Evolutionary conservation across 2,797 vertebrate genomes (phyloP).

Genomic region (Eulemur mongoz): DNA sequence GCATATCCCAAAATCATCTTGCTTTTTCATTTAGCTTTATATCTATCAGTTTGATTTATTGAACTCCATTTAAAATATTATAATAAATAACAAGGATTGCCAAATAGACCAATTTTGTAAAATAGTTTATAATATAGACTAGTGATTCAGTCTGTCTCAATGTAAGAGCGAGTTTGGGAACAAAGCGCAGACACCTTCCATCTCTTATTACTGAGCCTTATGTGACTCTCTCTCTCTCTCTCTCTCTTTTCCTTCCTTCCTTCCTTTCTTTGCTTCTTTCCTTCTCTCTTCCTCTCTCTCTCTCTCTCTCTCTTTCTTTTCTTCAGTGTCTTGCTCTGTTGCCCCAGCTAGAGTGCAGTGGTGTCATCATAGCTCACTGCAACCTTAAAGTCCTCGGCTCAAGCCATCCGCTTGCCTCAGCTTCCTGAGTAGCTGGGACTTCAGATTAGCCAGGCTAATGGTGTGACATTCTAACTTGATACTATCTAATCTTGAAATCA

Average conservation of each 20-base stretch:
- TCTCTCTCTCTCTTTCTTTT: no score
- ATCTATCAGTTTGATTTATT: background rate
- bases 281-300: no score
- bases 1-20: background rate
- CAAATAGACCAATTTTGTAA: background rate
- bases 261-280: no score
- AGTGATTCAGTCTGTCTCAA: background rate
- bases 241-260: no score
- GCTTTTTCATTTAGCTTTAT: background rate
- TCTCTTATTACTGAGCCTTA: background rate
- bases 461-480: background rate
- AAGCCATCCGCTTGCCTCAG: no score
- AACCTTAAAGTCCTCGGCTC: no score
- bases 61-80: background rate
- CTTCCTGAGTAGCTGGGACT: no score
- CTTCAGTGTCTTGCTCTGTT: no score
- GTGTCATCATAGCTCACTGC: no score
- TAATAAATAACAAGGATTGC: background rate
- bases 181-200: background rate
- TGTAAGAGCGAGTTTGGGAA: background rate
- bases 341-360: no score
- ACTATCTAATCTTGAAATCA: background rate
- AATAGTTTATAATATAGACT: background rate
- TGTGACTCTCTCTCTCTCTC: no score
- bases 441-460: background rate